These are phyloP conservation scores for Autographa pulchrina DNA, from an alignment of 2,888 invertebrate genomes.

Conservation along the genomic window DNA sequence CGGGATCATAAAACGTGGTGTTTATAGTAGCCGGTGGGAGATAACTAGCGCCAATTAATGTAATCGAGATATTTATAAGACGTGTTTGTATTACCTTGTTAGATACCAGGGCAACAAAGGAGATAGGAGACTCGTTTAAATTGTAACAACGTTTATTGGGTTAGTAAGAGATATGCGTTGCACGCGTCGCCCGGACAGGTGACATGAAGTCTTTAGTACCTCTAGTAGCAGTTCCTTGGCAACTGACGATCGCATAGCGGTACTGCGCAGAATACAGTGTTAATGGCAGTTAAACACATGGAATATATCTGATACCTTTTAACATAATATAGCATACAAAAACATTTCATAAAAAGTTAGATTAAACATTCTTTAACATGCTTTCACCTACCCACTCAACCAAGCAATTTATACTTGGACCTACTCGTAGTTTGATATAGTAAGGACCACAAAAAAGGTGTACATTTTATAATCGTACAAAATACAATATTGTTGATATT, in stretches of 20 bases:
- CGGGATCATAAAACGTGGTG: constrained; percentile 65
- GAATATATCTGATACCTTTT: too few relatives aligned
- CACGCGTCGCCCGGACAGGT: constrained; percentile 20
- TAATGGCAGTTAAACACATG: too few relatives aligned
- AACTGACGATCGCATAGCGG: background rate
- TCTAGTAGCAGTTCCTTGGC: background rate
- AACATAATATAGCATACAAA: too few relatives aligned
- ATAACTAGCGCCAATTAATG: constrained; percentile 76
- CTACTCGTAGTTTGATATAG: too few relatives aligned
- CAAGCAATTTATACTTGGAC: too few relatives aligned
- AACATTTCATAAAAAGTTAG: too few relatives aligned
- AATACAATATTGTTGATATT: background rate
- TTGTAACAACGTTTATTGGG: constrained; percentile 29
- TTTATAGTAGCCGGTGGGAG: constrained; percentile 71
- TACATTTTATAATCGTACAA: background rate
- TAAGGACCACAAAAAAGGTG: too few relatives aligned
- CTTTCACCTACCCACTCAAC: too few relatives aligned
- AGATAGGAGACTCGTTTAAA: constrained; percentile 52
- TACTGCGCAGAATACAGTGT: background rate
- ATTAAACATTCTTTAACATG: too few relatives aligned
- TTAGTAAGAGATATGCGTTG: constrained; percentile 34
- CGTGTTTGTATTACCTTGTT: constrained; percentile 58
- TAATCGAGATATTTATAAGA: constrained; percentile 77
- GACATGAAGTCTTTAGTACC: background rate
- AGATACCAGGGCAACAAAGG: constrained; percentile 47